Percentiles rank a stretch among this genome's conserved stretches.
phyloP scores from a whole-genome alignment of 2,113 vertebrate genomes.

The Aldabrachelys gigantea region DNA sequence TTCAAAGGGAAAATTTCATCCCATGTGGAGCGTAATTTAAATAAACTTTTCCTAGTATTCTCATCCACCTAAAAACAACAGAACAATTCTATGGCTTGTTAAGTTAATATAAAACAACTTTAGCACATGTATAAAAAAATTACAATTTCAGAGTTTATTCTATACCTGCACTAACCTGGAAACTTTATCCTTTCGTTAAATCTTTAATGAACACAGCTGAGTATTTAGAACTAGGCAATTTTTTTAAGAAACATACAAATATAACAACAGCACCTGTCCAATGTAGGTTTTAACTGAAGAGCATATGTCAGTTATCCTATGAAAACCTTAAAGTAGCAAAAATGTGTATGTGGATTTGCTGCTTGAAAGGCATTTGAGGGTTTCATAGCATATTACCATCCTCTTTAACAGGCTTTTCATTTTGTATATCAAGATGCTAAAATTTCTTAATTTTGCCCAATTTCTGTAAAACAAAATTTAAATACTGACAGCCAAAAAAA shows the following conservation, averaged over 20 bases:
- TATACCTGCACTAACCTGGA: background rate
- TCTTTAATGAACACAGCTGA: background rate
- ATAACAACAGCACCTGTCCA: background rate
- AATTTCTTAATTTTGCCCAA: slow-evolving; percentile 50
- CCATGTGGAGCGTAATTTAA: slow-evolving; percentile 99
- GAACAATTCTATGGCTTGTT: slow-evolving; percentile 89
- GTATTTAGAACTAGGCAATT: background rate
- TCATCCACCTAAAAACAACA: slow-evolving; percentile 98
- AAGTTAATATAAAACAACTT: slow-evolving; percentile 82
- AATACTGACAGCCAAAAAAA: slow-evolving; percentile 40
- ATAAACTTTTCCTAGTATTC: slow-evolving; percentile 98
- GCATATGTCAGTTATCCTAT: background rate
- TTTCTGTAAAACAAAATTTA: slow-evolving; percentile 56
- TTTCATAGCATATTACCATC: slow-evolving; percentile 43
- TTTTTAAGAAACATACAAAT: background rate
- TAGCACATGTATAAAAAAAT: slow-evolving; percentile 54
- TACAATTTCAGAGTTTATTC: slow-evolving; percentile 3
- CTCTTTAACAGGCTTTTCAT: slow-evolving; percentile 58
- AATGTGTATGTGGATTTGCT: background rate
- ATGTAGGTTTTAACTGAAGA: background rate
- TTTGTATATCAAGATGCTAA: slow-evolving; percentile 68
- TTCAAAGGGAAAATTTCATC: slow-evolving; percentile 98
- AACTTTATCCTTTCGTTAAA: background rate
- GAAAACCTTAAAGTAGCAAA: background rate
- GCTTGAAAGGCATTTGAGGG: slow-evolving; percentile 47